Conservation (phyloP, 2,888 invertebrate species). For the Vesta saturnalis region DNA sequence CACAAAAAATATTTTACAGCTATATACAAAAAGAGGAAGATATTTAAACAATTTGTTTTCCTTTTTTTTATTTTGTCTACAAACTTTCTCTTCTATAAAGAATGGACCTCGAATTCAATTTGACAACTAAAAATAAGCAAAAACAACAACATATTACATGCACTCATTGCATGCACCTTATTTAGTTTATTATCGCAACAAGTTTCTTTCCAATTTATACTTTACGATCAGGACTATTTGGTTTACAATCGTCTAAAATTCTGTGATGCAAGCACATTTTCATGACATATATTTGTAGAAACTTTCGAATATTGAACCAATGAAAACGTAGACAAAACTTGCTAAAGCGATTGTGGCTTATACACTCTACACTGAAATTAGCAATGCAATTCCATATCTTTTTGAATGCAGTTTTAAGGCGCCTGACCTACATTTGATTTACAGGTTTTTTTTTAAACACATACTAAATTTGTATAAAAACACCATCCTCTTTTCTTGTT, state of each 20-base stretch:
- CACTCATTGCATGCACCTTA: constrained; percentile 36
- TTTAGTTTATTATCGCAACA: constrained; percentile 27
- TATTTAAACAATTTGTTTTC: constrained; percentile 11
- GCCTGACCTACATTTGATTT: constrained; percentile 27
- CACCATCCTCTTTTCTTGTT: not conserved
- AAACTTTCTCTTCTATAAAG: constrained; percentile 45
- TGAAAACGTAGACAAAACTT: constrained; percentile 34
- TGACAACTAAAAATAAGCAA: constrained; percentile 42
- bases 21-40: constrained; percentile 14
- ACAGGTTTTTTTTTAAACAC: not conserved
- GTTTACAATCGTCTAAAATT: constrained; percentile 32
- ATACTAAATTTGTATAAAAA: not conserved
- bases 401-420: constrained; percentile 11
- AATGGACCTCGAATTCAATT: constrained; percentile 41
- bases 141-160: constrained; percentile 31
- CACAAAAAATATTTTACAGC: constrained; percentile 32
- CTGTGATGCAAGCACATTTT: constrained; percentile 40
- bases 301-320: constrained; percentile 48
- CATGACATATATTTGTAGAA: constrained; percentile 45
- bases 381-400: constrained; percentile 15
- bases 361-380: constrained; percentile 31
- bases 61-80: constrained; percentile 39
- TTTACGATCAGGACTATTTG: constrained; percentile 27
- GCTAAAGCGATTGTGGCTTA: constrained; percentile 18
- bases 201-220: constrained; percentile 18